A percentile compares a stretch with the other conserved stretches of the same genome.
Conservation (phyloP, 1,140 invertebrate genomes). For the Sogatella furcifera region DNA sequence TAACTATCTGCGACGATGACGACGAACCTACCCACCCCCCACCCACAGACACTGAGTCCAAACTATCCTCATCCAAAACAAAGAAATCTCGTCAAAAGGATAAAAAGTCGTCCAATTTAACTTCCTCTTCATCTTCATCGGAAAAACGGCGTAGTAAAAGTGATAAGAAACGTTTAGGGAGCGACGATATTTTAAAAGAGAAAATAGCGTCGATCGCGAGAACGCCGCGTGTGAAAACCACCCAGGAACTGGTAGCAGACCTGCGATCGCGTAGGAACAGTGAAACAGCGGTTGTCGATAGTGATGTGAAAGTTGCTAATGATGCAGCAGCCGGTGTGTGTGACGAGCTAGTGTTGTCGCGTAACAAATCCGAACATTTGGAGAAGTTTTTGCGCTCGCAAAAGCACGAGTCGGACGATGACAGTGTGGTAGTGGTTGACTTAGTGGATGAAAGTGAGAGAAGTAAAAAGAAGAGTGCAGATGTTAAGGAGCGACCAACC, state of each 20-base stretch:
- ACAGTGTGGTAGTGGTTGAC: conserved; percentile 18
- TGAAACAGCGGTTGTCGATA: conserved; percentile 16
- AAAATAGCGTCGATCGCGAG: conserved; percentile 50
- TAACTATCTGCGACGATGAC: conserved; percentile 8
- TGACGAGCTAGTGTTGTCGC: conserved; percentile 17
- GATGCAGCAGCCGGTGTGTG: conserved; percentile 34
- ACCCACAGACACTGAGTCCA: conserved; percentile 8
- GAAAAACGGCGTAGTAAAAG: conserved; percentile 7
- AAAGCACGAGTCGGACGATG: conserved; percentile 24
- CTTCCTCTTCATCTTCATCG: too few species aligned
- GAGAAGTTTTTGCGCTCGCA: conserved; percentile 37
- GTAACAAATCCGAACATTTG: conserved; percentile 45
- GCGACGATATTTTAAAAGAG: conserved; percentile 48
- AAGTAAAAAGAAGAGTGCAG: conserved; percentile 6
- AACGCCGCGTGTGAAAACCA: conserved; percentile 69
- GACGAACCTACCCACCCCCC: conserved; percentile 28
- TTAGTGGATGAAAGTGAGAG: conserved; percentile 13
- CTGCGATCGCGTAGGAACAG: conserved; percentile 47
- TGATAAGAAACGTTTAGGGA: conserved; percentile 15
- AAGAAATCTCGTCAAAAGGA: conserved; percentile 31
- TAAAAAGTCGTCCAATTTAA: conserved; percentile 39
- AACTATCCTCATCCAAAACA: conserved; percentile 12
- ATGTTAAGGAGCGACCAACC: neutral
- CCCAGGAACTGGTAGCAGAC: conserved; percentile 67
- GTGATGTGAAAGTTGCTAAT: conserved; percentile 21